A percentile compares a stretch with the other conserved stretches of the same genome.
These are phyloP conservation scores for Rhyzopertha dominica DNA, from an alignment of 1,140 invertebrate species.

Conservation along the genomic window DNA sequence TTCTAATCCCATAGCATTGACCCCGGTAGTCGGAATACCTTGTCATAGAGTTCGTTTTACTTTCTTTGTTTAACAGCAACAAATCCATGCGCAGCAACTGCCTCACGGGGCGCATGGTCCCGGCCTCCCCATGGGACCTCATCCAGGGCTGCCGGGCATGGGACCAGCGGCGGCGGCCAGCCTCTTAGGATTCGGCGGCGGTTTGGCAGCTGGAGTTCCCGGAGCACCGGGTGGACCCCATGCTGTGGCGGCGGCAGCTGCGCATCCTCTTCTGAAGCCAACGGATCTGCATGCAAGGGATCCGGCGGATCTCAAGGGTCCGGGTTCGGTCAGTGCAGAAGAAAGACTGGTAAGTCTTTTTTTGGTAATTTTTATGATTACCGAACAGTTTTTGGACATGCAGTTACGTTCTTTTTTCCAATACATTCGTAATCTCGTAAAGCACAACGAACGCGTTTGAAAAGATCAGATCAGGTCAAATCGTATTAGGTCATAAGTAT, in stretches of 20 bases:
- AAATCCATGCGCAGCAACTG: conserved; percentile 87
- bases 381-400: too few relatives aligned
- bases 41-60: too few relatives aligned
- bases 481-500: too few relatives aligned
- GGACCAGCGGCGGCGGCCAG: conserved; percentile 38
- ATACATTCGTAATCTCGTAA: too few relatives aligned
- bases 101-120: conserved; percentile 68
- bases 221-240: conserved; percentile 46
- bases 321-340: conserved; percentile 41
- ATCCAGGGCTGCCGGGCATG: conserved; percentile 60
- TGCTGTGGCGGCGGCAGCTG: conserved; percentile 47
- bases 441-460: too few relatives aligned
- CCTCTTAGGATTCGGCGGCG: conserved; percentile 45
- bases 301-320: conserved; percentile 39
- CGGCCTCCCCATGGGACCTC: conserved; percentile 60
- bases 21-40: too few relatives aligned
- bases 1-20: too few relatives aligned
- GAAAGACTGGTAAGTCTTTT: conserved; percentile 45
- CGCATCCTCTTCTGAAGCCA: conserved; percentile 55
- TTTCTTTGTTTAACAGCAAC: conserved; percentile 53
- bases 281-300: conserved; percentile 58
- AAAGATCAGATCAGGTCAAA: too few relatives aligned
- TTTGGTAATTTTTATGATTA: too few relatives aligned
- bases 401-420: too few relatives aligned
- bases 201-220: conserved; percentile 48